These are phyloP conservation scores for Melolontha melolontha DNA, from an alignment of 2,888 invertebrate species.

Conservation along the genomic window DNA sequence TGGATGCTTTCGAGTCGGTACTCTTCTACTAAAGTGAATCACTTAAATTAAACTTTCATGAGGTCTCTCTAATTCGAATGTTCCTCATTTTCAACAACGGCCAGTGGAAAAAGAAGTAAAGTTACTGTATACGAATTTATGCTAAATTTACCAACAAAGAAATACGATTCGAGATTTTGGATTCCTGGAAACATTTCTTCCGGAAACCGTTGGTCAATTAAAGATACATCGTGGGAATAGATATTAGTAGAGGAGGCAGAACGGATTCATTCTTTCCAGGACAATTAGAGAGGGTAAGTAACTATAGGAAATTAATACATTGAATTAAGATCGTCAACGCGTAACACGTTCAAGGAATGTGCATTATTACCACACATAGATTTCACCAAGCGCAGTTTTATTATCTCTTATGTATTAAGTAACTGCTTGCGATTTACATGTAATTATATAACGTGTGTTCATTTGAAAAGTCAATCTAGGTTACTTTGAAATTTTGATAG, in stretches of 20 bases:
- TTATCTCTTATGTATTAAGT: too few species aligned
- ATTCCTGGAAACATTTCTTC: constrained; percentile 32
- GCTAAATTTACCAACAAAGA: constrained; percentile 35
- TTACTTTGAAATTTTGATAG: too few species aligned
- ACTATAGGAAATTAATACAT: constrained; percentile 1
- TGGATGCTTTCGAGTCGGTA: constrained; percentile 25
- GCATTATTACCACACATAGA: too few species aligned
- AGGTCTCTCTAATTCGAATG: constrained; percentile 15
- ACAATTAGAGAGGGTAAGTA: constrained; percentile 28
- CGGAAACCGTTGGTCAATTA: constrained; percentile 31
- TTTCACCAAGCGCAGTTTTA: too few species aligned
- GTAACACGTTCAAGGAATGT: background rate
- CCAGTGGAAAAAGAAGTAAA: constrained; percentile 1
- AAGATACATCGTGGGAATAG: constrained; percentile 25
- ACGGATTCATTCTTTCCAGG: constrained; percentile 31
- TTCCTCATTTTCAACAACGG: constrained; percentile 3
- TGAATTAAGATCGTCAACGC: background rate
- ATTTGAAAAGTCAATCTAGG: too few species aligned
- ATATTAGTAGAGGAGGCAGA: constrained; percentile 22
- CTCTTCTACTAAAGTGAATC: constrained; percentile 15
- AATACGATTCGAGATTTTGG: constrained; percentile 12
- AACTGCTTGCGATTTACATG: too few species aligned
- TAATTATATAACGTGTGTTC: too few species aligned
- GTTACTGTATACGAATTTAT: constrained; percentile 25
- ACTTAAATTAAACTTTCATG: constrained; percentile 33